Base-by-base conservation (phyloP, 2,113 vertebrate genomes). In the Mesoclemmys tuberculata region DNA sequence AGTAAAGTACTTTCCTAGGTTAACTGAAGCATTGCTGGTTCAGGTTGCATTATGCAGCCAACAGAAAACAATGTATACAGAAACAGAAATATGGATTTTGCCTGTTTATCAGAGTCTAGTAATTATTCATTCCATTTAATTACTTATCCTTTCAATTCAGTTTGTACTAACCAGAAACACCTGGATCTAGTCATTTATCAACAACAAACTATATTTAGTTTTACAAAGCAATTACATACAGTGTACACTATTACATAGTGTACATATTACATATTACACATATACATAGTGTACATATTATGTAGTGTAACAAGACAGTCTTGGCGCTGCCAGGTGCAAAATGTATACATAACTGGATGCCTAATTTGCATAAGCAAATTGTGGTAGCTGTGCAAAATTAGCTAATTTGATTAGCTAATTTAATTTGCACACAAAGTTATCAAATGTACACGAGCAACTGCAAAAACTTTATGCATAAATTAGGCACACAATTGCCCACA, bases 61-160 rank as follows among this genome's bases (percentile, higher is more conserved):
- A 5, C 7, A 1, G 6, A 68, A 78, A 16, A 7, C 44, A 27
- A 44, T 11, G 10, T 26, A 75, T 46, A 22, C 41, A 46, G 44
- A 12, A 52, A 46, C 0, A 8, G 46, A 74, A 52, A 38, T 1
- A 26, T 46, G 16, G 41, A 18, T 31, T 0, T 1, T 2, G 7
- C 12, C 56, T 35, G 46, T 86, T 38, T 81, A 8, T 7, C 5
- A 44, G n/a, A 26, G 74, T 77, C 74, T 77, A 46, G 41, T 71
- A 35, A 19, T n/a, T 71, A 46, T 46, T 27, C 41, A 44, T 46
- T 77, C 41, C 19, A 71, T 27, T 77, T 44, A 77, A 44, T 77
- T 77, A 77, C 24, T 44, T 16, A 10, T 14, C 24, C 41, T 77
- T 77, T 77, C 74, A 77, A 77, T 77, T 46, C 24, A 46, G 22